Percentiles rank a stretch among this genome's conserved stretches.
Conservation (phyloP, 2,888 invertebrate genomes). For the Miltochrista miniata region DNA sequence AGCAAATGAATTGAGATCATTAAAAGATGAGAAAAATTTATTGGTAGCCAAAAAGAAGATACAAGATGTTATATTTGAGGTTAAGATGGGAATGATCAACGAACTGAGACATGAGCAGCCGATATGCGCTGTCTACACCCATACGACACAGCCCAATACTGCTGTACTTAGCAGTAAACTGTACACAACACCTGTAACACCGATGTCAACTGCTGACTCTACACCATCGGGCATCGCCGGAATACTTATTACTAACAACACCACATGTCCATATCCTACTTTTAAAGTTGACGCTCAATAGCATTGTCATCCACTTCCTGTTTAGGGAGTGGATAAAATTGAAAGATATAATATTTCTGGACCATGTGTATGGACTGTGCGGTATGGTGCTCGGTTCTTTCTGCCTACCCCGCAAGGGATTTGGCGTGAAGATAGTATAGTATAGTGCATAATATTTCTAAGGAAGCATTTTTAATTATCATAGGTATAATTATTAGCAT, state of each 20-base stretch:
- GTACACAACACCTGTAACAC: constrained; percentile 60
- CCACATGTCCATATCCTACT: constrained; percentile 70
- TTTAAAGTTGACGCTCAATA: constrained; percentile 76
- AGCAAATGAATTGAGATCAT: constrained; percentile 83
- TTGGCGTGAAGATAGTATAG: too few relatives aligned
- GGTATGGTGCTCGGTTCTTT: too few relatives aligned
- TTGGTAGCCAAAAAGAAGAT: constrained; percentile 84
- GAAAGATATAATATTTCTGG: constrained; percentile 44
- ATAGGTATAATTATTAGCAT: too few relatives aligned
- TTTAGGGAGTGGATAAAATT: constrained; percentile 66
- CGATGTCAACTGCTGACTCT: constrained; percentile 52
- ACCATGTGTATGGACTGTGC: too few relatives aligned
- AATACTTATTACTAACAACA: constrained; percentile 62
- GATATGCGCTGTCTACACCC: constrained; percentile 56
- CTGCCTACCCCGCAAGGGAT: too few relatives aligned
- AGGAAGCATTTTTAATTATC: background rate
- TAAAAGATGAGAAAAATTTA: constrained; percentile 81
- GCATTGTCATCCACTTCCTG: constrained; percentile 70
- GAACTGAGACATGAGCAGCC: constrained; percentile 57
- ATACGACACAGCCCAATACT: constrained; percentile 44
- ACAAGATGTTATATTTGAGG: constrained; percentile 84
- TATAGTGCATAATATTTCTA: too few relatives aligned
- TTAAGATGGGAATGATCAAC: constrained; percentile 82
- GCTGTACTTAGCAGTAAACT: constrained; percentile 60
- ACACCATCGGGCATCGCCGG: constrained; percentile 68